Evolutionary conservation across 2,113 vertebrate genomes (phyloP), one percentile per base, ranked within the genome.

Genomic region (Martes martes): DNA sequence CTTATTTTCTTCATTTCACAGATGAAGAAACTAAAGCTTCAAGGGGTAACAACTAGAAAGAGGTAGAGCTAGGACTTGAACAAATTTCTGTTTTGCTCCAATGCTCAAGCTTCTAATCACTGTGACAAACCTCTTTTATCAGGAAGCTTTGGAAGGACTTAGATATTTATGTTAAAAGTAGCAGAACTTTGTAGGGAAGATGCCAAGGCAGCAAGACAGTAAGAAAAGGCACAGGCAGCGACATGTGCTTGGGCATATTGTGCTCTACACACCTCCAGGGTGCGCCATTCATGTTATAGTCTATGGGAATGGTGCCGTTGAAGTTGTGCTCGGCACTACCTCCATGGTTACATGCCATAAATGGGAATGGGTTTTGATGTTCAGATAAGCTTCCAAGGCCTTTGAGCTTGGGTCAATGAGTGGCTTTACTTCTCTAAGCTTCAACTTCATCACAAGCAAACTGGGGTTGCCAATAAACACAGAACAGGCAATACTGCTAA

Each of bases 371-470:
- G 13, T 55, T 96, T 84, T 69, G 63, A 65, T 24, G n/a, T 85
- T 88, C 91, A 94, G n/a, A 52, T 50, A 76, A 85, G 36, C 14
- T 71, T 26, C 28, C 28, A 5, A 45, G 81, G 80, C 59, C 36
- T n/a, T 76, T 93, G 36, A 71, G 36, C 6, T n/a, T 92, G 31
- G 6, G 6, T 63, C 15, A 47, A 47, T 47, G 31, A 47, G 42
- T 57, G 39, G 65, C 59, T 92, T 79, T 45, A 42, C 79, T 84
- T 94, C 61, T 63, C 52, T 86, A 50, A 55, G 26, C 85, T 93
- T 89, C 61, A 71, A 47, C 45, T 42, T 73, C 28, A 85, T 55
- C 79, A 55, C 33, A 52, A 63, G 28, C 73, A 86, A 73, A 73
- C 15, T 69, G 39, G 47, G 80, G 39, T 45, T 78, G 74, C 67